A percentile compares a stretch with the other conserved stretches of the same genome.
These are phyloP conservation scores for Poeciliopsis retropinna DNA, from an alignment of 2,113 vertebrate genomes.

Conservation along the genomic window DNA sequence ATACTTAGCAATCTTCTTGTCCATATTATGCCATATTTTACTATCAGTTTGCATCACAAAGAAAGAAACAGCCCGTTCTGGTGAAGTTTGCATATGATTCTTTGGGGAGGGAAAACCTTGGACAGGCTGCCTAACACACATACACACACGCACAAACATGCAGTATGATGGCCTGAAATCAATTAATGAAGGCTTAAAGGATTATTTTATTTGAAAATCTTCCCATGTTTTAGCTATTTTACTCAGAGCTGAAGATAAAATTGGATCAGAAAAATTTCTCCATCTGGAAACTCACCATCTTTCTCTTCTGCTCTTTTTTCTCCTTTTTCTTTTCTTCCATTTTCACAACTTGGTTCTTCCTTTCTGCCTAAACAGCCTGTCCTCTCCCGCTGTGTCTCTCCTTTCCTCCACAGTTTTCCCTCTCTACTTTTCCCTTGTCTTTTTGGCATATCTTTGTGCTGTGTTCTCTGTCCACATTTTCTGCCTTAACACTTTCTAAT, in stretches of 20 bases:
- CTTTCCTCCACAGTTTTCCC: conserved; percentile 6
- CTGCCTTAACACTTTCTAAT: conserved; percentile 18
- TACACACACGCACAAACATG: background rate
- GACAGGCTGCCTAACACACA: conserved; percentile 12
- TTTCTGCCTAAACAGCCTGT: conserved; percentile 19
- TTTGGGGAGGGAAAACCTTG: conserved; percentile 3
- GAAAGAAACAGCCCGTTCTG: conserved; percentile 26
- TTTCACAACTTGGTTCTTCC: conserved; percentile 24
- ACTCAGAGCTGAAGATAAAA: conserved; percentile 65
- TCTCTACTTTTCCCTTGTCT: conserved; percentile 19
- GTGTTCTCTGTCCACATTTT: conserved; percentile 39
- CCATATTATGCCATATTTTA: conserved; percentile 1
- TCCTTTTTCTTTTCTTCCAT: conserved; percentile 40
- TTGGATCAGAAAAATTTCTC: conserved; percentile 65
- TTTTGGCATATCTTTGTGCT: conserved; percentile 41
- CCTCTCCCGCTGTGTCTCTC: conserved; percentile 1
- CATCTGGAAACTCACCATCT: conserved; percentile 68
- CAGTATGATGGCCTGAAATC: conserved; percentile 51
- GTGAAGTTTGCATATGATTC: conserved; percentile 34
- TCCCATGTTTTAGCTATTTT: conserved; percentile 64
- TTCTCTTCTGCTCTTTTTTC: conserved; percentile 40
- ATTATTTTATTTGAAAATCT: conserved; percentile 68
- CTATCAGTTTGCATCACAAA: conserved; percentile 12
- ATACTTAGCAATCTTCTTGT: conserved; percentile 7
- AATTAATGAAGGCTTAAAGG: conserved; percentile 65